Evolutionary conservation across 2,888 invertebrate species (phyloP).

Genomic region (Laothoe populi): DNA sequence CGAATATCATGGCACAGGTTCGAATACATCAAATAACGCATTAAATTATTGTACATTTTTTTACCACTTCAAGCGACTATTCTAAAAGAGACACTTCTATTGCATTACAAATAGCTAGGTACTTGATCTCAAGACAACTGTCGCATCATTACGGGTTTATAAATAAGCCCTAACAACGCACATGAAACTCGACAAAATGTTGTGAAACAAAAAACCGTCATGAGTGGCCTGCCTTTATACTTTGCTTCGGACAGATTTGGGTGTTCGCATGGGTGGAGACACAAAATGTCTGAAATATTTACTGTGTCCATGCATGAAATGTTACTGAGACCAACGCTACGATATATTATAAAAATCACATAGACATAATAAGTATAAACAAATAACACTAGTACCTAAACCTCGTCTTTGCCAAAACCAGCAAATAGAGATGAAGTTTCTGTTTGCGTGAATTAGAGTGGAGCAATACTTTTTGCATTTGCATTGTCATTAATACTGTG

Average conservation of each 20-base stretch:
- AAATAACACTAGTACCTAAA: not conserved
- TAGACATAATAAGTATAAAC: not conserved
- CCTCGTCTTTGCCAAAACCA: not conserved
- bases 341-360: not conserved
- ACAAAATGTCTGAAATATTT: conserved; percentile 4
- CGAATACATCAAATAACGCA: not conserved
- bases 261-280: conserved; percentile 2
- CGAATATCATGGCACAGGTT: not conserved
- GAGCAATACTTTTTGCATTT: too few relatives aligned
- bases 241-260: not conserved
- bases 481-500: too few relatives aligned
- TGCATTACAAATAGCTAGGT: not conserved
- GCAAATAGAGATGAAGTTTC: not conserved
- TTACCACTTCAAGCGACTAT: not conserved
- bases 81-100: not conserved
- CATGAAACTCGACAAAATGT: conserved; percentile 7
- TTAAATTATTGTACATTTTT: too few relatives aligned
- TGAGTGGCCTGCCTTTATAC: not conserved
- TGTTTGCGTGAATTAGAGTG: not conserved
- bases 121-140: conserved; percentile 19
- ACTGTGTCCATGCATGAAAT: not conserved
- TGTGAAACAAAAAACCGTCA: conserved; percentile 9
- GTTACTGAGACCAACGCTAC: not conserved
- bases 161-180: conserved; percentile 15
- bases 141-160: conserved; percentile 3